phyloP scores from a whole-genome alignment of 37 sponge, comb jelly and placozoan genomes.

The Geodia barretti region DNA sequence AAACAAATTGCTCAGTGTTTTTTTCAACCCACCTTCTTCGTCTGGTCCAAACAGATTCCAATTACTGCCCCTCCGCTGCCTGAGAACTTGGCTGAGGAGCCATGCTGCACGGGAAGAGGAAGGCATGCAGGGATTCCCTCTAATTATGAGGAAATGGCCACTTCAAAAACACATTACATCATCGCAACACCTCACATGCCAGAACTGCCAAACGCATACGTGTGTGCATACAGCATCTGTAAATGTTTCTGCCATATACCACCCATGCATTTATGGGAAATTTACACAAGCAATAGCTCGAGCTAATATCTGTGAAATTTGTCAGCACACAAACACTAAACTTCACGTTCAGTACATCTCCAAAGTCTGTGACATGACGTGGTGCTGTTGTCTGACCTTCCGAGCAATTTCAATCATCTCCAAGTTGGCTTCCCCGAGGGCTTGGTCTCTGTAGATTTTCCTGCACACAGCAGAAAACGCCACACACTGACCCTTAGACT shows the following conservation, averaged over 20 bases:
- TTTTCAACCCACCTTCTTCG: conserved; percentile 47
- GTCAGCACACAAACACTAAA: no score
- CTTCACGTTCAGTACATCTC: no score
- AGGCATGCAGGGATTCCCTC: neutral
- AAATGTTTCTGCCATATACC: no score
- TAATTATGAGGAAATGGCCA: neutral
- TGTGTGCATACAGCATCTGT: no score
- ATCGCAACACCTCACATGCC: no score
- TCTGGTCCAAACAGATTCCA: conserved; percentile 67
- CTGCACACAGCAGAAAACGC: conserved; percentile 18
- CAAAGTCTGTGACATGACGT: no score
- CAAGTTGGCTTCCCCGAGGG: conserved; percentile 73
- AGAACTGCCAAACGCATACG: no score
- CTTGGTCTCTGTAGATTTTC: conserved; percentile 73
- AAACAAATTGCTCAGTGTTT: neutral
- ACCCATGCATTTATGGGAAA: no score
- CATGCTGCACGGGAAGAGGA: conserved; percentile 50
- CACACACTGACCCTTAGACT: no score
- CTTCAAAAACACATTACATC: no score
- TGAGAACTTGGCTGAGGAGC: conserved; percentile 84
- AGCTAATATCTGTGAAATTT: no score
- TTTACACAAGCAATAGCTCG: no score
- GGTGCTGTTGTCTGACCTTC: conserved; percentile 60
- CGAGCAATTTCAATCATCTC: conserved; percentile 75
- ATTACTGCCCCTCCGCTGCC: conserved; percentile 91